phyloP scores from a whole-genome alignment of 2,797 vertebrate species.

The Sebastes jordani region DNA sequence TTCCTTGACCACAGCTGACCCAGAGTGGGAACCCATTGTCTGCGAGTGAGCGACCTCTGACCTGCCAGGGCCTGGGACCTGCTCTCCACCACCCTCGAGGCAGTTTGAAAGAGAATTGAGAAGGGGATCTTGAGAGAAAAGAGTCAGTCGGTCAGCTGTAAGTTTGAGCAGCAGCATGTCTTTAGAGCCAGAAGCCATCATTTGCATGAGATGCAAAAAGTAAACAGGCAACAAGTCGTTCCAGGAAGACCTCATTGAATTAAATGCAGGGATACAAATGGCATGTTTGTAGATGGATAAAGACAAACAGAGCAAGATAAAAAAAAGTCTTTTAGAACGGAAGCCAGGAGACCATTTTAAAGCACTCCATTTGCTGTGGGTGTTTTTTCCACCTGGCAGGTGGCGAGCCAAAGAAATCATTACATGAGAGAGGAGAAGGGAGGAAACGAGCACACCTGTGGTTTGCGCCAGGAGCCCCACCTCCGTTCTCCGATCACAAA shows the following conservation, averaged over 20 bases:
- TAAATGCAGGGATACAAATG: conserved; percentile 25
- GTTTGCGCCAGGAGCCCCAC: conserved; percentile 64
- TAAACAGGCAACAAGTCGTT: conserved; percentile 40
- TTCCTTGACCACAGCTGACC: conserved; percentile 73
- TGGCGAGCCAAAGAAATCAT: conserved; percentile 74
- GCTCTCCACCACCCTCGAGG: conserved; percentile 51
- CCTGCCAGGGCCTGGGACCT: conserved; percentile 76
- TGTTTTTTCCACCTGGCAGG: conserved; percentile 76
- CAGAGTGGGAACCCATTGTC: conserved; percentile 68
- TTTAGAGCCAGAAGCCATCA: conserved; percentile 1
- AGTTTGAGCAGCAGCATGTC: conserved; percentile 1
- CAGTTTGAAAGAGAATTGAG: conserved; percentile 44
- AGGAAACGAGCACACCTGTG: conserved; percentile 78
- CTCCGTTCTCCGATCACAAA: conserved; percentile 74
- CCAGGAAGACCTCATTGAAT: conserved; percentile 5
- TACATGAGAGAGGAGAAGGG: conserved; percentile 67
- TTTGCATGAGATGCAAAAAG: conserved; percentile 68
- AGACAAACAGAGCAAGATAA: conserved; percentile 24
- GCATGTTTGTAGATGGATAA: conserved; percentile 49
- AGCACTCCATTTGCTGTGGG: conserved; percentile 58
- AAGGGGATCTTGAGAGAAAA: conserved; percentile 11
- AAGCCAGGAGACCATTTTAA: conserved; percentile 54
- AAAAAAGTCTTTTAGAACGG: conserved; percentile 32
- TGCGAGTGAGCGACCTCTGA: conserved; percentile 57
- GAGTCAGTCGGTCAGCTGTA: not conserved